Conservation (phyloP, 2,888 invertebrate species). For the Scelioninae gen. 1 region DNA sequence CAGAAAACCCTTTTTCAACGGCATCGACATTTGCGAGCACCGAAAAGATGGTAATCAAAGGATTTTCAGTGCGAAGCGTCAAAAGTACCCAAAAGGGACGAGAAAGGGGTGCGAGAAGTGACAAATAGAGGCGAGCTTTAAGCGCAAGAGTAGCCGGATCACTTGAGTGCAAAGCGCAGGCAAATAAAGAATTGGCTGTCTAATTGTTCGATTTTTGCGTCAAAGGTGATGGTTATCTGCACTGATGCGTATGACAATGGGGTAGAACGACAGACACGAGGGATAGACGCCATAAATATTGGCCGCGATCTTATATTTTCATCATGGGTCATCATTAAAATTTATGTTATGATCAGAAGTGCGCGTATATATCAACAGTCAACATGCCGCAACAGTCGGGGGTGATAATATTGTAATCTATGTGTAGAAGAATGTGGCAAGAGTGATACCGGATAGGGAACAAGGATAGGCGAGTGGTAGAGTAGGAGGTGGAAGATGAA, state of each 20-base stretch:
- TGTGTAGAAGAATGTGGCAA: slow-evolving; percentile 82
- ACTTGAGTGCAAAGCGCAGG: slow-evolving; percentile 60
- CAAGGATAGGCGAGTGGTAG: no score
- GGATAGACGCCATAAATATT: slow-evolving; percentile 83
- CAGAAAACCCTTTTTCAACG: slow-evolving; percentile 80
- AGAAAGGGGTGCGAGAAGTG: no score
- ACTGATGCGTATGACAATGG: no score
- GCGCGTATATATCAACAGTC: slow-evolving; percentile 79
- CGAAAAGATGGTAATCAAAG: slow-evolving; percentile 84
- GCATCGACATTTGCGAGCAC: slow-evolving; percentile 79
- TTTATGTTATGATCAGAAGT: slow-evolving; percentile 84
- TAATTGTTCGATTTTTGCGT: slow-evolving; percentile 61
- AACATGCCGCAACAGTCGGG: slow-evolving; percentile 45
- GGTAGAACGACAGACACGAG: no score
- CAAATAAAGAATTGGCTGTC: slow-evolving; percentile 61
- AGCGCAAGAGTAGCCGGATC: slow-evolving; percentile 72
- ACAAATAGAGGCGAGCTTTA: slow-evolving; percentile 59
- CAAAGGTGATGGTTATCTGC: slow-evolving; percentile 57
- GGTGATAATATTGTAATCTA: slow-evolving; percentile 84
- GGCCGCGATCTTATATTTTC: slow-evolving; percentile 84
- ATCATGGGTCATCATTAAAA: slow-evolving; percentile 84
- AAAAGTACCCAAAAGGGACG: slow-evolving; percentile 50
- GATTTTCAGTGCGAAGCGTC: slow-evolving; percentile 77
- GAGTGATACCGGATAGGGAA: slow-evolving; percentile 74
- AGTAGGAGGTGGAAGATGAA: slow-evolving; percentile 81